Base-by-base conservation (phyloP, 92 coral and sea anemone species). In the Parazoanthus darwini region DNA sequence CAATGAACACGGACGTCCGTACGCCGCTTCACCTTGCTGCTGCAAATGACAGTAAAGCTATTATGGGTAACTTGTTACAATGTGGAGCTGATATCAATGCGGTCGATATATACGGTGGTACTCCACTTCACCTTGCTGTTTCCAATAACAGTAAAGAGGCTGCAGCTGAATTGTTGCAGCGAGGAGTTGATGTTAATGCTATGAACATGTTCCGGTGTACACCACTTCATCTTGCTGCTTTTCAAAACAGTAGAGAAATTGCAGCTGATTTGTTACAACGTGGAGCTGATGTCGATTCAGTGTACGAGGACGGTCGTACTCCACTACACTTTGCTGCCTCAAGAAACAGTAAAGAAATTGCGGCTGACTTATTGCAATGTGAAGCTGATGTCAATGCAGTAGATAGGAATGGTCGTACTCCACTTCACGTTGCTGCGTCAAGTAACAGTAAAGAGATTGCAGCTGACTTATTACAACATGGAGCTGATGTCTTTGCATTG, bases 381-480 rank as follows among this genome's bases (percentile, higher is more conserved):
- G 85, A 72, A 14, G 44, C 73, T 58, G 54, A 80, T 70, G 26
- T 70, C 18, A 80, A 80, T 70, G 38, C 72, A 13, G 43, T 80
- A 29, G 16, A 80, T 16, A 25, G 20, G 59, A 50, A 80, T 15
- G 85, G 85, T 20, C 37, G 70, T 80, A 68, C 85, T 14, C 29
- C 54, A 80, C 46, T 80, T n/a, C 85, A 80, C 26, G 73, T 51
- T 37, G 85, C 85, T n/a, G 54, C 54, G 58, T 68, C 54, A 54
- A 7, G 33, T 35, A 39, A 39, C 26, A 80, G 72, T 33, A 80
- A 54, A 51, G 85, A 80, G 71, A 15, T 80, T 56, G 71, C 54
- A 8, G 16, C 33, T 51, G 18, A 80, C 16, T 50, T 80, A 9
- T 80, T 80, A 20, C 29, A 80, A 42, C 85, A 51, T 42, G 73